Evolutionary conservation across 2,113 vertebrate species (phyloP).

Genomic region (Xenopus borealis): DNA sequence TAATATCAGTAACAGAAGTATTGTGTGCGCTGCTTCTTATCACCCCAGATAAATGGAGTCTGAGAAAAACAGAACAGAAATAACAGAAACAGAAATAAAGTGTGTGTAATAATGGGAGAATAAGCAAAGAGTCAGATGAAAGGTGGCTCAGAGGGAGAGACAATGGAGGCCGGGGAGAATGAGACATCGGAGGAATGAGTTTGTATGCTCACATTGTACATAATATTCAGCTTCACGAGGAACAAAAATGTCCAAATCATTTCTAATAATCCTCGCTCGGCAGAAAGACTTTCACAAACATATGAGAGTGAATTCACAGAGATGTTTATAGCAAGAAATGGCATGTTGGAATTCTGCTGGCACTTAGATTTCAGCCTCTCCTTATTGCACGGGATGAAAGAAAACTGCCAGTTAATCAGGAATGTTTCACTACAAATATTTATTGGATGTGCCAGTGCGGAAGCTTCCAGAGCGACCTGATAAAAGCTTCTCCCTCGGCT

Average conservation of each 20-base stretch:
- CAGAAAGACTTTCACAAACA: conserved; percentile 5
- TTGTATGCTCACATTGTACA: conserved; percentile 11
- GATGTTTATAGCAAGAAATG: conserved; percentile 30
- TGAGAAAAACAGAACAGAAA: no score
- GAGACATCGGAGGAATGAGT: neutral
- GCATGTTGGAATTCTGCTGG: conserved; percentile 20
- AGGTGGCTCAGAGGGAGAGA: no score
- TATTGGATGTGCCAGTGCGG: conserved; percentile 28
- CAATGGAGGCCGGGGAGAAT: no score
- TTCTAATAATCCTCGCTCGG: conserved; percentile 30
- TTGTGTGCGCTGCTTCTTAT: no score
- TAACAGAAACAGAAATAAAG: no score
- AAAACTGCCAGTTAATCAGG: conserved; percentile 30
- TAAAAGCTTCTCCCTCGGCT: neutral
- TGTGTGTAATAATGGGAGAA: no score
- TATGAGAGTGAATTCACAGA: conserved; percentile 27
- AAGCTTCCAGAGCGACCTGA: conserved; percentile 15
- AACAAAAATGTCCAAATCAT: conserved; percentile 24
- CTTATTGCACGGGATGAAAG: conserved; percentile 36
- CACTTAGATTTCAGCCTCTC: conserved; percentile 31
- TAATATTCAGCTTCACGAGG: conserved; percentile 26
- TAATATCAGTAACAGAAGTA: no score
- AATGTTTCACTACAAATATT: conserved; percentile 32
- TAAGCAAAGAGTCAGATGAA: no score
- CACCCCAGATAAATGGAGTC: no score